Percentiles rank a stretch among this genome's conserved stretches.
These are phyloP conservation scores for Drosophila pseudotakahashii DNA, from an alignment of 2,888 invertebrate genomes.

Conservation along the genomic window DNA sequence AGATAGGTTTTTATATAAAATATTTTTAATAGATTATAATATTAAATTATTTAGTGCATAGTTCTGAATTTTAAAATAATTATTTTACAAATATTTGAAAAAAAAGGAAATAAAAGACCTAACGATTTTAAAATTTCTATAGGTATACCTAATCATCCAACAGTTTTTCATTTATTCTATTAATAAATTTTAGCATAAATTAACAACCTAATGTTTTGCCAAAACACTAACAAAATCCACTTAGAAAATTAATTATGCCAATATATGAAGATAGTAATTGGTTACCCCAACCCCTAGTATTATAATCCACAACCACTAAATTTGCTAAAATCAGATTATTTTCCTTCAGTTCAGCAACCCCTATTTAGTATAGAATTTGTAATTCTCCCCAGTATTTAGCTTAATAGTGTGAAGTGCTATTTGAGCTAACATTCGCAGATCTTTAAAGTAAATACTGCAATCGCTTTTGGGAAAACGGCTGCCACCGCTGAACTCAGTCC, in stretches of 20 bases:
- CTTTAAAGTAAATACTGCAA: conserved; percentile 1
- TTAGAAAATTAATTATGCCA: too few species aligned
- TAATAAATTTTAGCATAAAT: too few species aligned
- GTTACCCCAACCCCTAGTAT: neutral
- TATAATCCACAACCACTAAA: neutral
- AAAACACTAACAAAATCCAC: too few species aligned
- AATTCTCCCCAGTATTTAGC: neutral
- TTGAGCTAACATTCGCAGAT: conserved; percentile 11
- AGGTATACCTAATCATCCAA: too few species aligned
- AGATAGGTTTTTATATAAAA: neutral
- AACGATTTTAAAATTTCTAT: too few species aligned
- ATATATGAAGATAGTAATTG: neutral
- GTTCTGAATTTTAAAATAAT: too few species aligned
- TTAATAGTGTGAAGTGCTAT: conserved; percentile 6
- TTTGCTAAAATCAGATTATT: neutral
- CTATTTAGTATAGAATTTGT: neutral
- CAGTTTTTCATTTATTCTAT: too few species aligned
- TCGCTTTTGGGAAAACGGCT: neutral
- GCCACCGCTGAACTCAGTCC: neutral
- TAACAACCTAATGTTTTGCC: too few species aligned
- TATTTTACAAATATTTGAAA: too few species aligned
- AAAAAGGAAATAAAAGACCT: too few species aligned
- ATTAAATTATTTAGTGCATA: too few species aligned
- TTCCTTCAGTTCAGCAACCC: neutral
- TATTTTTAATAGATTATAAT: too few species aligned